Base-by-base conservation (phyloP, 2,797 vertebrate genomes). In the Rhyacichthys aspro region DNA sequence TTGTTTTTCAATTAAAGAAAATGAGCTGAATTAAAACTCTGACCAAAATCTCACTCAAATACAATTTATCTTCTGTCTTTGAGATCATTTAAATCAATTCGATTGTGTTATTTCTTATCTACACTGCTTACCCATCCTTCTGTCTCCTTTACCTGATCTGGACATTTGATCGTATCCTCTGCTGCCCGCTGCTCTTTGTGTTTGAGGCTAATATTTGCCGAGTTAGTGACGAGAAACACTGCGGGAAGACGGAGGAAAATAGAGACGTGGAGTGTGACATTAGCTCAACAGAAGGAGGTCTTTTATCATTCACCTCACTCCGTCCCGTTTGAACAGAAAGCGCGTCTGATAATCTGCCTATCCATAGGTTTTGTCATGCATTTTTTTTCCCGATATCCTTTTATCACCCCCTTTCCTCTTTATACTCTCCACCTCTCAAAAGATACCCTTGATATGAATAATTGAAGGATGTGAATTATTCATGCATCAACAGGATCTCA, bases 401-500 rank as follows among this genome's bases (percentile, higher is more conserved):
- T 60, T 48, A 50, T 63, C 11, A 41, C 23, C 19, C 14, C 12
- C 9, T 10, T 48, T 38, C 32, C 28, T 38, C 43, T 17, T 50
- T 41, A 63, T 45, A 43, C 37, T 9, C 23, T 47, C 5, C 15
- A 15, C 33, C 23, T 58, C 18, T 38, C 32, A 39, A 53, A 39
- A 53, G 50, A 53, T 39, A 17, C 12, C 11, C 1, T 11, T n/a
- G 17, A 41, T 53, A 3, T 53, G 18, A 53, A 53, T 53, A 39
- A 53, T 53, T 53, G 37, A 53, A 23, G 36, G 58, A 54, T 47
- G 55, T 68, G 57, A 79, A 77, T 76, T 72, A 59, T 70, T 48
- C 47, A 65, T 49, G 44, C 45, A 47, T 41, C 56, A 41, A 39
- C 18, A 43, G 12, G 33, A 10, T 53, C 45, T 56, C 46, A 52